phyloP scores from a whole-genome alignment of 2,797 vertebrate species.

The Gymnothorax javanicus region DNA sequence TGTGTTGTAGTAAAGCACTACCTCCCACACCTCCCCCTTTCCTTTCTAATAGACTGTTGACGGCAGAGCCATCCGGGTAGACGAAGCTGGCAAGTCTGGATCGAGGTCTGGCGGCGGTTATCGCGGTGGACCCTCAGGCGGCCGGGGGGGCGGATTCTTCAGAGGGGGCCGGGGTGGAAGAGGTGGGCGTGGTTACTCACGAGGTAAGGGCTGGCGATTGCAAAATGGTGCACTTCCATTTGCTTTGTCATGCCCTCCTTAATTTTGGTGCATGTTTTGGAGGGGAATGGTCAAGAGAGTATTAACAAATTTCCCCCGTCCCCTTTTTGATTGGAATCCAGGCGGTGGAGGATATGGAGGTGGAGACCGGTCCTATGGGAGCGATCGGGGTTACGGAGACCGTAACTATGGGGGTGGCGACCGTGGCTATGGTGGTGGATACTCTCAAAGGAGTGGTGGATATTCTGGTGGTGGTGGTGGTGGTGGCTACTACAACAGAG shows the following conservation, averaged over 20 bases:
- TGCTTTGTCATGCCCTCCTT: constrained; percentile 42
- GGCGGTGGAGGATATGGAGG: constrained; percentile 61
- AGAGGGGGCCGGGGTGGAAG: constrained; percentile 75
- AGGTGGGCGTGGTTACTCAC: constrained; percentile 65
- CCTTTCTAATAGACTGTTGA: constrained; percentile 81
- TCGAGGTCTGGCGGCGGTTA: constrained; percentile 64
- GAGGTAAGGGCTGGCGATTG: constrained; percentile 50
- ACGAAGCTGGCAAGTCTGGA: constrained; percentile 92
- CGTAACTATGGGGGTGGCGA: constrained; percentile 54
- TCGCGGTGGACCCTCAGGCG: constrained; percentile 60
- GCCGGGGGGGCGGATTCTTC: constrained; percentile 82
- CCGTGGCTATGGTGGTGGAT: constrained; percentile 38
- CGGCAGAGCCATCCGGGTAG: constrained; percentile 89
- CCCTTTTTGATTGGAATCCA: neutral
- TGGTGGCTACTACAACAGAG: constrained; percentile 52
- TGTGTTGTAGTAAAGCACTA: no score
- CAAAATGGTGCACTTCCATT: constrained; percentile 40
- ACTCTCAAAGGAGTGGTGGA: constrained; percentile 49
- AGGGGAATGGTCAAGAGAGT: neutral
- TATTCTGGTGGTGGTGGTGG: constrained; percentile 45
- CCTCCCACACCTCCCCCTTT: no score
- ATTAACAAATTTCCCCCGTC: neutral
- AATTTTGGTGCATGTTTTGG: neutral
- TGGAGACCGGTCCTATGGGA: constrained; percentile 48
- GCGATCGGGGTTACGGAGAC: constrained; percentile 17